A percentile compares a stretch with the other conserved stretches of the same genome.
Evolutionary conservation across 2,113 vertebrate species (phyloP).

Genomic region (Prunella fulvescens): DNA sequence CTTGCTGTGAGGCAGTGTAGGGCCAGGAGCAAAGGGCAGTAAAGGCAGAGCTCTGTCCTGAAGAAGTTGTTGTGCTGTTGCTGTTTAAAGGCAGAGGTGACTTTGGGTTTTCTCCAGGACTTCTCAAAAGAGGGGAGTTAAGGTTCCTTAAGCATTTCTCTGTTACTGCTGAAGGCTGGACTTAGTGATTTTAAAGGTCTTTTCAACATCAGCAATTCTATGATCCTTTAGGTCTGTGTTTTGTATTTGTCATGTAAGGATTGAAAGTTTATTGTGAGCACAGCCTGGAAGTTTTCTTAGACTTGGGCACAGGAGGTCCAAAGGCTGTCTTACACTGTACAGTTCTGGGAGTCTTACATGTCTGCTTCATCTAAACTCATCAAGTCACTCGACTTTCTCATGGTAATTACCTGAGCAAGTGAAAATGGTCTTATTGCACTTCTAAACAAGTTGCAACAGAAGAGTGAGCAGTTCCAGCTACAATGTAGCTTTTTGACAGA

Average conservation of each 20-base stretch:
- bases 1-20: neutral
- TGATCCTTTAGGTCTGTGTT: neutral
- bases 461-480: neutral
- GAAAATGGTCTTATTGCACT: neutral
- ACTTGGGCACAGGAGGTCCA: neutral
- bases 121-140: neutral
- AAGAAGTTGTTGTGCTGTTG: neutral
- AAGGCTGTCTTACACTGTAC: neutral
- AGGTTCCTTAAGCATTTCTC: accelerated
- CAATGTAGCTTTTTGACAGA: neutral
- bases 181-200: neutral
- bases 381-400: neutral
- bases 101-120: neutral
- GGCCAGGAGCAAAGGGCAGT: too few relatives aligned
- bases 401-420: neutral
- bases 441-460: neutral
- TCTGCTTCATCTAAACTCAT: neutral
- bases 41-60: neutral
- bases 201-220: neutral
- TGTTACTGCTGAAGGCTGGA: neutral
- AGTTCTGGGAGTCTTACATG: neutral
- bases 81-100: neutral
- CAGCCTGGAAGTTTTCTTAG: neutral
- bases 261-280: neutral
- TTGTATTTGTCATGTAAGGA: neutral